These are phyloP conservation scores for Lophura nycthemera DNA, from an alignment of 2,113 vertebrate genomes.

Conservation along the genomic window DNA sequence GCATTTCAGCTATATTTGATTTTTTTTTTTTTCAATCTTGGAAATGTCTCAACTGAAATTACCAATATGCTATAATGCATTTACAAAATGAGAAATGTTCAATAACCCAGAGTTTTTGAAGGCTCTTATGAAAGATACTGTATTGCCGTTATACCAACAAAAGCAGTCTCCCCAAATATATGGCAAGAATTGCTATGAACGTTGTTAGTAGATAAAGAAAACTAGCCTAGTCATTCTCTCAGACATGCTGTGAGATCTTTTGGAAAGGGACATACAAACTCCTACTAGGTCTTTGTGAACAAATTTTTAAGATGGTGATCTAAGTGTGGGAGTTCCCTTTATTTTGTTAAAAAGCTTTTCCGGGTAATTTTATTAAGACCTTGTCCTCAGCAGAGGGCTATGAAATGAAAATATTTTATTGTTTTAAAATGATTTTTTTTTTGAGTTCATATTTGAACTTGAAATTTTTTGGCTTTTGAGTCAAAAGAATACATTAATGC, in stretches of 20 bases:
- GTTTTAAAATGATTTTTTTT: not conserved
- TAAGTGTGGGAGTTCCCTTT: not conserved
- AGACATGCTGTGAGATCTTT: not conserved
- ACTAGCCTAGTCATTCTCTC: not conserved
- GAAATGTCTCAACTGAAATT: not conserved
- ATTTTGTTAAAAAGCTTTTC: not conserved
- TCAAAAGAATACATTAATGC: not conserved
- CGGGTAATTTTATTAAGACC: not conserved
- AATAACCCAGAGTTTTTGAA: not conserved
- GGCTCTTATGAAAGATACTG: not conserved
- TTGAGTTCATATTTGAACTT: not conserved
- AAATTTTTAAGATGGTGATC: not conserved
- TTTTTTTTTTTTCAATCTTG: not conserved
- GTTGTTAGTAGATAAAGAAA: not conserved
- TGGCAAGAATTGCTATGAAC: not conserved
- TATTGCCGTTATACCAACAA: not conserved
- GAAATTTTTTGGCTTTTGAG: not conserved
- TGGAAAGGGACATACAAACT: not conserved
- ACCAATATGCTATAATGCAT: not conserved
- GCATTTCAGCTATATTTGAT: not conserved
- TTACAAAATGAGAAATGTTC: not conserved
- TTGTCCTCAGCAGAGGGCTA: not conserved
- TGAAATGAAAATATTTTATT: not conserved
- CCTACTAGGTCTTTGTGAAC: not conserved
- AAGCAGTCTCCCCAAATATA: not conserved